phyloP scores from a whole-genome alignment of 2,797 vertebrate species.

The Pseudotriccus pelzelni region DNA sequence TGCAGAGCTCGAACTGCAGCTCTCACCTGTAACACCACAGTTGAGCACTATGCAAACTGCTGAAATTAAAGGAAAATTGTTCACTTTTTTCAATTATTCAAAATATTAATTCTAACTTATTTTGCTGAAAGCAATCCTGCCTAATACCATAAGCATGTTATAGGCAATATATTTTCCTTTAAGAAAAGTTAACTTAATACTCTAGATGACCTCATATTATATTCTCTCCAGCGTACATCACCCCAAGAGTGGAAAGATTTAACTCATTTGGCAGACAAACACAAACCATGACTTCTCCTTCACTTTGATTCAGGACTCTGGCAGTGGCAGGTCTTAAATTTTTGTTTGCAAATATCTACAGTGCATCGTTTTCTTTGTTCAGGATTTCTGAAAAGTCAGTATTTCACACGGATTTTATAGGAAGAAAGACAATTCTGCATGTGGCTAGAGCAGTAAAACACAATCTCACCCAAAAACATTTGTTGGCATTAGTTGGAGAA shows the following conservation, averaged over 20 bases:
- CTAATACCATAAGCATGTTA: background rate
- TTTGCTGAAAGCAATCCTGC: background rate
- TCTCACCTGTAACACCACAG: background rate
- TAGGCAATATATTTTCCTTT: background rate
- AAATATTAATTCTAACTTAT: background rate
- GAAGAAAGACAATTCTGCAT: background rate
- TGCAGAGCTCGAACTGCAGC: background rate
- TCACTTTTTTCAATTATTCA: background rate
- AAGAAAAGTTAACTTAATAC: background rate
- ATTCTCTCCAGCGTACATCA: background rate
- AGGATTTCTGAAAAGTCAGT: background rate
- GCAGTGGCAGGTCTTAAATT: background rate
- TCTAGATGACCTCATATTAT: background rate
- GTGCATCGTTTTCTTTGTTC: background rate
- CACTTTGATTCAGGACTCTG: background rate
- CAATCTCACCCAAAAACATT: background rate
- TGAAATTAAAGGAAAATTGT: background rate
- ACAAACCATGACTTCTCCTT: background rate
- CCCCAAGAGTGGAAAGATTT: background rate
- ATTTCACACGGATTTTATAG: background rate
- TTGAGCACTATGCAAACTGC: background rate
- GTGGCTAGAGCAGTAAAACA: background rate
- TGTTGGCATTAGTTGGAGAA: background rate
- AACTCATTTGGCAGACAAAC: constrained; percentile 3
- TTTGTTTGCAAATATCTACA: background rate